phyloP scores from a whole-genome alignment of 2,797 vertebrate species.

The Sebastes steindachneri region DNA sequence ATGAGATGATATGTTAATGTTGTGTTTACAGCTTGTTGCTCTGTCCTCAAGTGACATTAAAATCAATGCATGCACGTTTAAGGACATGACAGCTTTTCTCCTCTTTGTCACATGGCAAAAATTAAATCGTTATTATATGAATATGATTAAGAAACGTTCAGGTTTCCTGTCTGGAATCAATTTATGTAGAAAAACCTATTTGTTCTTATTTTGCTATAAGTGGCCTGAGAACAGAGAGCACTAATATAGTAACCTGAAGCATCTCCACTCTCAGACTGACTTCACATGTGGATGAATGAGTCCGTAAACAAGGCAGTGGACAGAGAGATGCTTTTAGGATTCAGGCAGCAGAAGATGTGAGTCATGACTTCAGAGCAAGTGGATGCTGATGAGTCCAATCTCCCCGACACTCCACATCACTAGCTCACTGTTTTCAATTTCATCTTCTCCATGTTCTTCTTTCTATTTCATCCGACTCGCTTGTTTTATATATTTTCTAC shows the following conservation, averaged over 20 bases:
- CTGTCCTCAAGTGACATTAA: accelerated
- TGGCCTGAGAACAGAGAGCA: not conserved
- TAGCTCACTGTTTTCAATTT: not conserved
- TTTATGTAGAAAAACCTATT: not conserved
- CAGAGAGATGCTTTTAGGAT: not conserved
- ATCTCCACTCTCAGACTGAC: too few relatives aligned
- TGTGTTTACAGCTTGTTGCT: too few relatives aligned
- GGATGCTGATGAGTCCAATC: not conserved
- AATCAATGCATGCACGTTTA: too few relatives aligned
- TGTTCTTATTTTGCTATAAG: not conserved
- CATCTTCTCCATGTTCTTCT: not conserved
- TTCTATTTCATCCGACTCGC: not conserved
- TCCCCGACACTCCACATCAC: not conserved
- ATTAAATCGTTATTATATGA: accelerated
- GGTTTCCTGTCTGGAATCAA: too few relatives aligned
- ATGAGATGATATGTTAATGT: too few relatives aligned
- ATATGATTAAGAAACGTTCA: too few relatives aligned
- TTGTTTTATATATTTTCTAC: slow-evolving; percentile 20
- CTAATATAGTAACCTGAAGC: not conserved
- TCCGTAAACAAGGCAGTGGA: not conserved
- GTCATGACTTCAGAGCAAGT: not conserved
- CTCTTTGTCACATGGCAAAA: too few relatives aligned
- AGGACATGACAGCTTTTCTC: too few relatives aligned
- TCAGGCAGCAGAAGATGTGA: not conserved
- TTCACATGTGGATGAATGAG: not conserved